Base-by-base conservation (phyloP, 2,888 invertebrate species). In the Auanema freiburgensis region DNA sequence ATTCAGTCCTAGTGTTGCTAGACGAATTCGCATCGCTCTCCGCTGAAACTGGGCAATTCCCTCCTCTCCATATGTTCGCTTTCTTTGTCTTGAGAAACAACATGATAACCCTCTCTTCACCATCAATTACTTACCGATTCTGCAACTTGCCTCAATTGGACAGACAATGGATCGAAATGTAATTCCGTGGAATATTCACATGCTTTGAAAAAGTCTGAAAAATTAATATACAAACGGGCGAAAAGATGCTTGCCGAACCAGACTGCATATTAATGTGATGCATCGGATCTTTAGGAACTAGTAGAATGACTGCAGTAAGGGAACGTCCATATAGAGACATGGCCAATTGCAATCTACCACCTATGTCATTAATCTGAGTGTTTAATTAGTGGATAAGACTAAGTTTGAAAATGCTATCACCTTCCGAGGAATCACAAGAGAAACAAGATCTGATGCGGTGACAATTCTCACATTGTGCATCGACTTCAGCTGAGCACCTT, bases 391-490 rank as follows among this genome's bases (percentile, higher is more conserved):
- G 8, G 14, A 43, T 14, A 58, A 50, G 3, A 58, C 59, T 41
- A 59, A 24, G 6, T 51, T 10, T 49, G 42, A 51, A 56, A 16
- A 59, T 55, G 14, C 23, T 18, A 16, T 23, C 46, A 63, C 63
- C 63, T 67, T 60, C 16, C 59, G 25, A 0, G 66, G 66, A 44
- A 61, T 58, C 33, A 66, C 66, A 1, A 70, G 33, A 42, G 64
- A 63, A 0, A 62, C 67, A 8, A 68, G 49, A 0, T 56, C 52
- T 25, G 60, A 58, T 1, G 62, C 63, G 3, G 92, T 91, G 40
- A 95, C 87, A 67, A 98, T 90, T 59, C 97, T 88, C 68, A 97
- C 91, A 85, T 98, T 98, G 85, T 98, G 96, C 88, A 94, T 97
- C 83, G 96, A 95, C 85, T 98, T 98, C 85, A 97, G 88, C 86